Percentiles rank a stretch among this genome's conserved stretches.
These are phyloP conservation scores for Nowickia ferox DNA, from an alignment of 2,888 invertebrate genomes.

Conservation along the genomic window DNA sequence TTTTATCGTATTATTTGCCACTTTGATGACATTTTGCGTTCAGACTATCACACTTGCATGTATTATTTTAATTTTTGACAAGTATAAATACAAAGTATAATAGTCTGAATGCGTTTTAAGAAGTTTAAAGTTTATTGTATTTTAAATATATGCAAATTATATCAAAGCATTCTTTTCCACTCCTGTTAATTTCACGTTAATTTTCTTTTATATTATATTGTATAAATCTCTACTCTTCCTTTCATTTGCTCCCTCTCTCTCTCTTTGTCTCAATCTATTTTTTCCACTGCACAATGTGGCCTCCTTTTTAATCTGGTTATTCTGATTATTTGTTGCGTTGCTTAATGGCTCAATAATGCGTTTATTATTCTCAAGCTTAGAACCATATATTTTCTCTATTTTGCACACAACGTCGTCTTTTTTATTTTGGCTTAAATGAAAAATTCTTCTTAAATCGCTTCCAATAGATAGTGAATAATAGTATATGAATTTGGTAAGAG, in stretches of 20 bases:
- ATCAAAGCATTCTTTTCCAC: neutral
- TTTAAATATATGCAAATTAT: neutral
- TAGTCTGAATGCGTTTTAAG: too few relatives aligned
- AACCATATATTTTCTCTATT: slow-evolving; percentile 61
- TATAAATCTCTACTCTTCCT: neutral
- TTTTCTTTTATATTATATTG: neutral
- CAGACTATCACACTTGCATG: too few relatives aligned
- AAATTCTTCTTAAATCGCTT: slow-evolving; percentile 41
- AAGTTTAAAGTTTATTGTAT: neutral
- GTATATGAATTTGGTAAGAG: slow-evolving; percentile 34
- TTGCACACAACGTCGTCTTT: neutral
- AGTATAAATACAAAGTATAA: too few relatives aligned
- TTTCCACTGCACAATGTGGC: neutral
- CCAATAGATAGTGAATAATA: slow-evolving; percentile 1
- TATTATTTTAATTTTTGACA: too few relatives aligned
- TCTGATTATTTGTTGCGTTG: slow-evolving; percentile 70
- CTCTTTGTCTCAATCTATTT: too few relatives aligned
- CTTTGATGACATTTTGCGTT: too few relatives aligned
- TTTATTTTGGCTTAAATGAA: slow-evolving; percentile 37
- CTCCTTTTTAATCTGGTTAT: slow-evolving; percentile 47
- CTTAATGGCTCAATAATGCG: slow-evolving; percentile 71
- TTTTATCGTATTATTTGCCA: too few relatives aligned
- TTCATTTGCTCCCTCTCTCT: neutral
- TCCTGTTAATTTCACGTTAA: neutral
- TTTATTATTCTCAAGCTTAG: slow-evolving; percentile 68